Percentiles rank a stretch among this genome's conserved stretches.
These are phyloP conservation scores for Lithophane socia DNA, from an alignment of 2,888 invertebrate species.

Conservation along the genomic window DNA sequence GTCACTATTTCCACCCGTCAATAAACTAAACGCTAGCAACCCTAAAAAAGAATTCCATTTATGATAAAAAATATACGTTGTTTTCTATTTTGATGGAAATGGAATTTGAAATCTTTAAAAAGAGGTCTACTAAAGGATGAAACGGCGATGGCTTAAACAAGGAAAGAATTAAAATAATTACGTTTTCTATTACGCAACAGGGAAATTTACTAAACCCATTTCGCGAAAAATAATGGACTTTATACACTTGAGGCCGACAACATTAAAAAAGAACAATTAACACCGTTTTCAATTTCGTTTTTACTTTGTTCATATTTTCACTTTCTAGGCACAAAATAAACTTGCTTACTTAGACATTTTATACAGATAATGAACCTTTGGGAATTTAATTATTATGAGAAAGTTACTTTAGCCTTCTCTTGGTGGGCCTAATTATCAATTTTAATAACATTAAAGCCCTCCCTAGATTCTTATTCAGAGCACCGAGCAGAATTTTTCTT, in stretches of 20 bases:
- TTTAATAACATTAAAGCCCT: constrained; percentile 46
- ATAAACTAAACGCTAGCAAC: constrained; percentile 2
- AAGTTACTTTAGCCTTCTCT: constrained; percentile 38
- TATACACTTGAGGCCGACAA: constrained; percentile 39
- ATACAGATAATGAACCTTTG: constrained; percentile 38
- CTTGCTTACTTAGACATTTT: constrained; percentile 35
- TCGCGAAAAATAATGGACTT: constrained; percentile 43
- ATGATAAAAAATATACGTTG: neutral
- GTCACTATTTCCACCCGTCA: constrained; percentile 3
- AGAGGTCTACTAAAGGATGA: constrained; percentile 10
- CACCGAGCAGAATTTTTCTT: constrained; percentile 4
- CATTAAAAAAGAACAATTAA: constrained; percentile 53
- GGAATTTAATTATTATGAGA: constrained; percentile 55
- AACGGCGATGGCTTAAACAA: constrained; percentile 20
- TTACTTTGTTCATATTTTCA: constrained; percentile 44
- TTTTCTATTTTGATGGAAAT: neutral
- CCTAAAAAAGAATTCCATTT: constrained; percentile 25
- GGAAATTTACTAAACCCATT: constrained; percentile 41
- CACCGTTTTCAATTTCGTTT: constrained; percentile 38
- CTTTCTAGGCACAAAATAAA: constrained; percentile 41
- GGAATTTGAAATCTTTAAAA: constrained; percentile 7
- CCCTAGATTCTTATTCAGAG: constrained; percentile 15
- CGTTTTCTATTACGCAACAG: constrained; percentile 40
- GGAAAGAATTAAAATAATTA: constrained; percentile 48
- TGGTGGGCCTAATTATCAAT: constrained; percentile 44